phyloP scores from a whole-genome alignment of 1,140 invertebrate genomes.

The Drosophila kanapiae region DNA sequence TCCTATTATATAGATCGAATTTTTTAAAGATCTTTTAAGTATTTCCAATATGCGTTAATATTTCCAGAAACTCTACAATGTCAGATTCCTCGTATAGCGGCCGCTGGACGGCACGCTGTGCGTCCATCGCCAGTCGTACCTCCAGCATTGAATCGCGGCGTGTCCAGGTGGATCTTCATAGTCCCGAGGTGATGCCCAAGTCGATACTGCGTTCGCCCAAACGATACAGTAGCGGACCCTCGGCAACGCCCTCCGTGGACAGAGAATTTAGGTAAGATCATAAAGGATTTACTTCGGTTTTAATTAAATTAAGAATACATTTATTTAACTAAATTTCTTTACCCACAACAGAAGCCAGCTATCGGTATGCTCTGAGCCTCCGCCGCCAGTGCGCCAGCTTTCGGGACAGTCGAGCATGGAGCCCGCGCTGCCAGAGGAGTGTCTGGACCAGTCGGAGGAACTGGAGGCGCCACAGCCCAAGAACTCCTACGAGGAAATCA shows the following conservation, averaged over 20 bases:
- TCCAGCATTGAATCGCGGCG: conserved; percentile 82
- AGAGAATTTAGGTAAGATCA: conserved; percentile 73
- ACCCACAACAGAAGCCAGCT: conserved; percentile 61
- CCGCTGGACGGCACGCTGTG: conserved; percentile 81
- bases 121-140: conserved; percentile 78
- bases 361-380: conserved; percentile 83
- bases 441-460: conserved; percentile 55
- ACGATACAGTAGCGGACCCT: conserved; percentile 76
- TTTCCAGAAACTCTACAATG: conserved; percentile 77
- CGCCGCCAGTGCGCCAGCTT: conserved; percentile 75
- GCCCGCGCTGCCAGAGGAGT: conserved; percentile 80
- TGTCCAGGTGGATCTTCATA: conserved; percentile 81
- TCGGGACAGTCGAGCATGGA: conserved; percentile 84
- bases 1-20: too few species aligned
- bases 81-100: conserved; percentile 83
- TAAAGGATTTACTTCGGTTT: neutral
- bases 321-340: neutral
- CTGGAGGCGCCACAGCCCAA: conserved; percentile 21
- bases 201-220: conserved; percentile 79
- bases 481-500: conserved; percentile 46
- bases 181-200: conserved; percentile 79
- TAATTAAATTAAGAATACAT: neutral
- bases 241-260: conserved; percentile 82
- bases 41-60: neutral
- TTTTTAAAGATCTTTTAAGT: neutral